Evolutionary conservation across 2,797 vertebrate species (phyloP), one percentile per base, ranked within the genome.

Genomic region (Pangasius krempfi): DNA sequence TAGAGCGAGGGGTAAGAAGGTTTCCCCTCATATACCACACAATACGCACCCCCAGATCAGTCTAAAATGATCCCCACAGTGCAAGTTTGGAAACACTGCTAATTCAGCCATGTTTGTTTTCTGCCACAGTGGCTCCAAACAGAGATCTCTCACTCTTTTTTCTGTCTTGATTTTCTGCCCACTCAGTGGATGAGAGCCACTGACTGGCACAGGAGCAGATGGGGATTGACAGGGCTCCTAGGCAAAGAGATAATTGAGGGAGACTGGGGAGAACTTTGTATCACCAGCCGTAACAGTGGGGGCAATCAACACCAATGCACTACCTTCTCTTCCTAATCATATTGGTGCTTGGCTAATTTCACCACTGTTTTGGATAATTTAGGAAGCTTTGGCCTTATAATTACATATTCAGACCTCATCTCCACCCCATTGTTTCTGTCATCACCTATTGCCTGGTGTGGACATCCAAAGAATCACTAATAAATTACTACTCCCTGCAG

Each of bases 231-330:
- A 95, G 93, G 91, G 92, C 94, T 95, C 93, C 94, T 88, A 33
- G 93, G 94, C 93, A 89, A 93, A 94, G 90, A 94, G 94, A 94
- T 96, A 96, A 96, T 96, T 96, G 95, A 94, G 92, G 94, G 92
- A 94, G 95, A 96, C 94, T 92, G 91, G 93, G 92, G 94, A 94
- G 93, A 93, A 92, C 94, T 94, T 94, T 93, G 93, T 40, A 94
- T 93, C 92, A 93, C 93, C 91, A 92, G 90, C 93, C 94, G 94
- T 94, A 94, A 96, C 93, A 94, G 93, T 93, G 93, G 91, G 92
- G 95, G 92, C 95, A 96, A 95, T 96, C 95, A 92, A 95, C 96
- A 93, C 88, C 88, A 94, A 91, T 90, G 90, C 88, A 92, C 93
- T 93, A 94, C 93, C 92, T 93, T 94, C 90, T 86, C 56, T 89